phyloP scores from a whole-genome alignment of 2,797 vertebrate genomes.

The Thunnus albacares region DNA sequence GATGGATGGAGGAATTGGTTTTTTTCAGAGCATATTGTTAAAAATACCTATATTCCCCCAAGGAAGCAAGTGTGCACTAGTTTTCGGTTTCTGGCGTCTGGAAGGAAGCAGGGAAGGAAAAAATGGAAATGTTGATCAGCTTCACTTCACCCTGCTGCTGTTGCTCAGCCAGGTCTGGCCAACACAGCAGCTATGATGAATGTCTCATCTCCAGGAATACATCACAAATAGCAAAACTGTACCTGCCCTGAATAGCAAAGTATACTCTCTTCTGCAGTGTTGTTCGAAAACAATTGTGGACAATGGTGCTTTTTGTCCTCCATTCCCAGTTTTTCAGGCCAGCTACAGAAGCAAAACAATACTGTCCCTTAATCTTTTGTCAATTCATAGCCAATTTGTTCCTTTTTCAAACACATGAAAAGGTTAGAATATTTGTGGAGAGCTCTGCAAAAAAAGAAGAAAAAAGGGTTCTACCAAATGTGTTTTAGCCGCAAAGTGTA shows the following conservation, averaged over 20 bases:
- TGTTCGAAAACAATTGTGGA: constrained; percentile 66
- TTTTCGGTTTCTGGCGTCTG: constrained; percentile 61
- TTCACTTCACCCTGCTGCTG: constrained; percentile 78
- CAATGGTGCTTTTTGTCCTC: constrained; percentile 54
- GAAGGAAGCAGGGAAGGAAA: constrained; percentile 58
- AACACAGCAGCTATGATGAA: constrained; percentile 80
- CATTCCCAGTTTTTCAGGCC: constrained; percentile 35
- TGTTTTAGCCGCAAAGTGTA: constrained; percentile 44
- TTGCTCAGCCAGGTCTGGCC: constrained; percentile 79
- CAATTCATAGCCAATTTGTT: constrained; percentile 34
- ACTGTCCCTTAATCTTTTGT: constrained; percentile 50
- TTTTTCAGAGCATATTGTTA: constrained; percentile 70
- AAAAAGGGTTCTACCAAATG: not conserved
- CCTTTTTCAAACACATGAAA: constrained; percentile 45
- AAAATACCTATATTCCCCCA: constrained; percentile 78
- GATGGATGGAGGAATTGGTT: constrained; percentile 70
- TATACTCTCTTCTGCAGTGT: constrained; percentile 67
- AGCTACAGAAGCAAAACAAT: constrained; percentile 50
- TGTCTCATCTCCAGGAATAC: constrained; percentile 82
- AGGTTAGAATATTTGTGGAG: constrained; percentile 37
- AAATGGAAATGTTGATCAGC: constrained; percentile 80
- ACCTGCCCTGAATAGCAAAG: constrained; percentile 82
- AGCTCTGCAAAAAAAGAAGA: constrained; percentile 16
- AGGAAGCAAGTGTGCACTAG: constrained; percentile 64
- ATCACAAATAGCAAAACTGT: constrained; percentile 82